Percentiles rank a stretch among this genome's conserved stretches.
These are phyloP conservation scores for Drosophila kokeensis DNA, from an alignment of 2,888 invertebrate species.

Conservation along the genomic window DNA sequence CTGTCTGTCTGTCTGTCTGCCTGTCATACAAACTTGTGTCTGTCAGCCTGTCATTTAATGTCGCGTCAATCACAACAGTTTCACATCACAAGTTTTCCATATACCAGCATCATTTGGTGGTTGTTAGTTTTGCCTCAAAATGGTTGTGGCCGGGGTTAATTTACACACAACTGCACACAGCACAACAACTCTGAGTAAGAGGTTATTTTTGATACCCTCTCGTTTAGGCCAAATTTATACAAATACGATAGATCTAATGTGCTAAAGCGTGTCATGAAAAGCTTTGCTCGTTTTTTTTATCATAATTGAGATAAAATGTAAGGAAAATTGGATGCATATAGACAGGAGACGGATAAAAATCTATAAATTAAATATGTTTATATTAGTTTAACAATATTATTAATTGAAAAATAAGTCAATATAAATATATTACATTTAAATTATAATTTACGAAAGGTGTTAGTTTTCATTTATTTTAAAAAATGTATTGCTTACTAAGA, in stretches of 20 bases:
- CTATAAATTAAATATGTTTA: neutral
- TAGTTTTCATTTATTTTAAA: no score
- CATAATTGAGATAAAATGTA: neutral
- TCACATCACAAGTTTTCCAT: slow-evolving; percentile 55
- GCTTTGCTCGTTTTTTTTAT: neutral
- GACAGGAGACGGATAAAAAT: neutral
- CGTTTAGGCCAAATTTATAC: neutral
- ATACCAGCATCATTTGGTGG: slow-evolving; percentile 50
- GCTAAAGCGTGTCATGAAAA: neutral
- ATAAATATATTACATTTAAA: no score
- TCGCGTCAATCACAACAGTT: slow-evolving; percentile 71
- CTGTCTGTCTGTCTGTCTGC: slow-evolving; percentile 23
- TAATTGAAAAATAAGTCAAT: no score
- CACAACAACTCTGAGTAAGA: neutral
- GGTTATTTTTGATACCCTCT: slow-evolving; percentile 4
- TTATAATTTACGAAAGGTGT: no score
- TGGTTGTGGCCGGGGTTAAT: slow-evolving; percentile 20
- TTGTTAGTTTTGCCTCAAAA: slow-evolving; percentile 46
- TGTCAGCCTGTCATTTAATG: slow-evolving; percentile 73
- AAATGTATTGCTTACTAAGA: no score
- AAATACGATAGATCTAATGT: neutral
- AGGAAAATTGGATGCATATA: neutral
- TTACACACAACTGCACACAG: slow-evolving; percentile 1
- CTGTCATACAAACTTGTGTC: slow-evolving; percentile 58
- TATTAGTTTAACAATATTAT: neutral